These are phyloP conservation scores for Macrophya annulata DNA, from an alignment of 2,888 invertebrate species.

Conservation along the genomic window DNA sequence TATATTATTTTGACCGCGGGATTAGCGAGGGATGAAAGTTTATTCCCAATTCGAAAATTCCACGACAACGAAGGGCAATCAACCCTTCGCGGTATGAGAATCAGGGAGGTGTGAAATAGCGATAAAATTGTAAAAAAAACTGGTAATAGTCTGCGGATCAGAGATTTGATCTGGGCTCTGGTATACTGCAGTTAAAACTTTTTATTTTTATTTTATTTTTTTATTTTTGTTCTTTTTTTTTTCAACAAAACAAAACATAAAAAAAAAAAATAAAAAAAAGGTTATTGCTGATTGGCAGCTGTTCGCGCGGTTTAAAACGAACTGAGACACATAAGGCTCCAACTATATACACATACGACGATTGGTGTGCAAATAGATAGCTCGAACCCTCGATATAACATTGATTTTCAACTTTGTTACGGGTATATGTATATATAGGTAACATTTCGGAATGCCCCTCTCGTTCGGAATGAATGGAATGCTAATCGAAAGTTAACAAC, in stretches of 20 bases:
- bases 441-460: slow-evolving; percentile 41
- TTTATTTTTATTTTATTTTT: neutral
- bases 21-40: slow-evolving; percentile 23
- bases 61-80: slow-evolving; percentile 23
- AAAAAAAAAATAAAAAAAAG: neutral
- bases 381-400: neutral
- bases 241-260: neutral
- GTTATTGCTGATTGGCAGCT: slow-evolving; percentile 22
- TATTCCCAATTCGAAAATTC: slow-evolving; percentile 16
- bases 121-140: slow-evolving; percentile 35
- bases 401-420: slow-evolving; percentile 51
- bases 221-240: neutral
- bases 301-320: slow-evolving; percentile 18
- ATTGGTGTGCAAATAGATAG: neutral
- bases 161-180: slow-evolving; percentile 19
- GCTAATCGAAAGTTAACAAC: slow-evolving; percentile 55
- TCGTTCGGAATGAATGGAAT: slow-evolving; percentile 51
- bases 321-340: neutral
- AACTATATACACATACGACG: neutral
- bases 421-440: neutral
- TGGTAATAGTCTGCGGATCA: slow-evolving; percentile 12
- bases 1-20: slow-evolving; percentile 1
- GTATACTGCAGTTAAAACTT: slow-evolving; percentile 6
- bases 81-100: neutral
- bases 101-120: neutral